Base-by-base conservation (phyloP, 2,888 invertebrate genomes). In the Gisinianus flammeolus region DNA sequence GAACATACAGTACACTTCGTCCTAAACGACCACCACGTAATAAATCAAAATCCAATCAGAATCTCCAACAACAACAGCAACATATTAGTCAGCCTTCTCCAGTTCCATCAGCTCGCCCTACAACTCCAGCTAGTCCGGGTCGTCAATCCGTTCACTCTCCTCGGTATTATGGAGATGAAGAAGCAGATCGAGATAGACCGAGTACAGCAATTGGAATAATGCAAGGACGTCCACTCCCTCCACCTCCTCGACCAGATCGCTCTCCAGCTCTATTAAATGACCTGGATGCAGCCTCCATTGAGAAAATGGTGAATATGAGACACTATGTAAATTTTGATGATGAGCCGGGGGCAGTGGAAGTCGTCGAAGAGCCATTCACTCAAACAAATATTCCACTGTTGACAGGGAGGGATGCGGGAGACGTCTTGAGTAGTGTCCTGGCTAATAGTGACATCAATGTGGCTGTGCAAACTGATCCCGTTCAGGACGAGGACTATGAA, bases 381-480 rank as follows among this genome's bases (percentile, higher is more conserved):
- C 54, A 74, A 22, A 80, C 64, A 30, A 79, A 79, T 79, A 76
- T 81, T 77, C 78, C 81, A 26, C 30, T 62, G 5, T 28, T 79
- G 26, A 16, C 24, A 56, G 66, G 56, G 33, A 31, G 52, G 35
- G 31, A 24, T 69, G 22, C 35, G 12, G 28, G 30, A n/a, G 56
- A 33, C 19, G 28, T 22, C n/a, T n/a, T 24, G 16, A 28, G 28
- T 33, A 33, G 33, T 33, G 19, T 71, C 54, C 26, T 56, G 28
- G 67, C 66, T 35, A 70, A 44, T 19, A 72, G 78, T 66, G 79
- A 79, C 19, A 81, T 83, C 5, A 83, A 83, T 85, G 92, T 93
- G 5, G 94, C 93, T 0, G 94, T 93, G 0, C 94, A 95, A 88
- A 95, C 94, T 0, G 94, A 95, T 87, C 94, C 94, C 0, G 86